phyloP scores from a whole-genome alignment of 2,797 vertebrate genomes.

The Sorex maritimensis region DNA sequence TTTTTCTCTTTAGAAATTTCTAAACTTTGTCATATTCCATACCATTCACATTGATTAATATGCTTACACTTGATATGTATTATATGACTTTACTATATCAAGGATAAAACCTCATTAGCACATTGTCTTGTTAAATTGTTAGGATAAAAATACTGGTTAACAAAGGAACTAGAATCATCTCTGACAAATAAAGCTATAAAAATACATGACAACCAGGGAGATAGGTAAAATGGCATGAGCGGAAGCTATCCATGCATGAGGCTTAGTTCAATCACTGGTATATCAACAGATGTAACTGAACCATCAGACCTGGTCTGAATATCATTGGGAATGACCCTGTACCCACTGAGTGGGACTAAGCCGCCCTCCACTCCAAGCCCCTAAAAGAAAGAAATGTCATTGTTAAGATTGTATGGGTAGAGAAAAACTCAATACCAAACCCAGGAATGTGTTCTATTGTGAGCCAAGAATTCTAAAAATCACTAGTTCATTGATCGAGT shows the following conservation, averaged over 20 bases:
- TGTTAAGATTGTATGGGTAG: neutral
- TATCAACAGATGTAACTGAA: no score
- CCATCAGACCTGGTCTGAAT: no score
- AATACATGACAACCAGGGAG: neutral
- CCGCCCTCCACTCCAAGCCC: no score
- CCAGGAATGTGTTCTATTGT: neutral
- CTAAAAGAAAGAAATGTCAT: neutral
- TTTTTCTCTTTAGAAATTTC: constrained; percentile 17
- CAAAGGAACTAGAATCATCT: neutral
- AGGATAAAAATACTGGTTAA: constrained; percentile 51
- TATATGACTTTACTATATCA: neutral
- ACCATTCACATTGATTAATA: neutral
- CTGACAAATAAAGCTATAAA: constrained; percentile 29
- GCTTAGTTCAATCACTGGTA: no score
- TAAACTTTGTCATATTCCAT: neutral
- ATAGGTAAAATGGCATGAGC: no score
- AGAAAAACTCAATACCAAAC: constrained; percentile 39
- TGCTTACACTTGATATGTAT: constrained; percentile 48
- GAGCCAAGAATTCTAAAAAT: constrained; percentile 30
- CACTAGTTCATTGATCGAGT: neutral
- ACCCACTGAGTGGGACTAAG: no score
- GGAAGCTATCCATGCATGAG: no score
- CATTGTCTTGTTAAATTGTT: constrained; percentile 1
- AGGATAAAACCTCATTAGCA: constrained; percentile 23
- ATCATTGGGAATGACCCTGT: no score